A percentile compares a stretch with the other conserved stretches of the same genome.
phyloP scores from a whole-genome alignment of 2,797 vertebrate species.

The Halcyon smyrnensis region DNA sequence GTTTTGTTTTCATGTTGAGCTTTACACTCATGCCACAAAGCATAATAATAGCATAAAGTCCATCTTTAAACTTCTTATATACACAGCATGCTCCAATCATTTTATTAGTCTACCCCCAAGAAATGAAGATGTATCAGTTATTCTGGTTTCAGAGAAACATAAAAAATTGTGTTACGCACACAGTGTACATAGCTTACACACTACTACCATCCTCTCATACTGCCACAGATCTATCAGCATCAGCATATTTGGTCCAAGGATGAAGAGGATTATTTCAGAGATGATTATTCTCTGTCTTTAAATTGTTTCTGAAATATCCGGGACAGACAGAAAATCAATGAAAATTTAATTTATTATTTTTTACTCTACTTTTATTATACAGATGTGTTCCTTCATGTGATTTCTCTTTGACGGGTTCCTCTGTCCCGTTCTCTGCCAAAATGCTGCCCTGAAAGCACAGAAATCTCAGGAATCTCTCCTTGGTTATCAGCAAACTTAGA shows the following conservation, averaged over 20 bases:
- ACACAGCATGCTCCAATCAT: background rate
- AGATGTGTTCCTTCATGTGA: background rate
- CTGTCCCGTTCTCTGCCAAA: background rate
- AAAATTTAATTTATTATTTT: background rate
- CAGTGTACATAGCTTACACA: background rate
- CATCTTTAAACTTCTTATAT: background rate
- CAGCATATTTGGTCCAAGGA: background rate
- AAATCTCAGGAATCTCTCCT: background rate
- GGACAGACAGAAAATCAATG: background rate
- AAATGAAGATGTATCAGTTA: background rate
- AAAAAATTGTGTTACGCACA: background rate
- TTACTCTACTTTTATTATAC: background rate
- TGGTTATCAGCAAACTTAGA: background rate
- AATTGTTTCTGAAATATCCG: background rate
- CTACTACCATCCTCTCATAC: background rate
- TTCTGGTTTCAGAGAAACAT: background rate
- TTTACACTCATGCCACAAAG: background rate
- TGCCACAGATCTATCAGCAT: background rate
- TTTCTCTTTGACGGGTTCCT: background rate
- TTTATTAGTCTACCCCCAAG: background rate
- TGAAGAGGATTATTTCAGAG: background rate
- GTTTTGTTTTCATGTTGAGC: background rate
- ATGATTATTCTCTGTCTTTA: background rate
- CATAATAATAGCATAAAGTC: too few species aligned
- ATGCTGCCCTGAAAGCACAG: background rate